These are phyloP conservation scores for Threskiornis aethiopicus DNA, from an alignment of 2,797 vertebrate species.

Conservation along the genomic window DNA sequence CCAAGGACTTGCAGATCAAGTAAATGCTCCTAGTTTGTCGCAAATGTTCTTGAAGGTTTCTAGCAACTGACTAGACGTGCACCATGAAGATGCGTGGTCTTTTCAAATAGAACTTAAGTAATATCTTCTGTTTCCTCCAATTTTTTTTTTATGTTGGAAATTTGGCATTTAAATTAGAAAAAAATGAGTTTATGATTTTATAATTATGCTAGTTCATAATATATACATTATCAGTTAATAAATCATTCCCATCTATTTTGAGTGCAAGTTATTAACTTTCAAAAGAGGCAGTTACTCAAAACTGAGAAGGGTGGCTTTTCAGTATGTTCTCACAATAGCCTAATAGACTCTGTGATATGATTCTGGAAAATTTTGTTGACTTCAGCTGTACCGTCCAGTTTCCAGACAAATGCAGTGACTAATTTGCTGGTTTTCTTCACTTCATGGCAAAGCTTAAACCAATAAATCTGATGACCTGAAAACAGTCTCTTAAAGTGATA, in stretches of 20 bases:
- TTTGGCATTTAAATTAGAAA: neutral
- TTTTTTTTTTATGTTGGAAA: neutral
- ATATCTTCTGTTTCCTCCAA: neutral
- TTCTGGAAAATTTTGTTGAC: neutral
- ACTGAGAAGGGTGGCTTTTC: neutral
- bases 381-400: neutral
- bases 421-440: neutral
- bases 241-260: neutral
- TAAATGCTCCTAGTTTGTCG: neutral
- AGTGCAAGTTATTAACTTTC: neutral
- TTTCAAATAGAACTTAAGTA: neutral
- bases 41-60: neutral
- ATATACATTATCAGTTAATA: neutral
- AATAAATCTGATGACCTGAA: slow-evolving; percentile 9
- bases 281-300: neutral
- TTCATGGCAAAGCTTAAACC: neutral
- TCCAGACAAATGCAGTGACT: neutral
- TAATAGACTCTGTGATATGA: neutral
- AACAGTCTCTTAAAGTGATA: neutral
- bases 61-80: neutral
- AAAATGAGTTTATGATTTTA: neutral
- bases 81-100: neutral
- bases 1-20: neutral
- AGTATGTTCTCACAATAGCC: neutral
- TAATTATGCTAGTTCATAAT: neutral